Evolutionary conservation across 2,113 vertebrate genomes (phyloP), one percentile per base, ranked within the genome.

Genomic region (Hyperoodon ampullatus): DNA sequence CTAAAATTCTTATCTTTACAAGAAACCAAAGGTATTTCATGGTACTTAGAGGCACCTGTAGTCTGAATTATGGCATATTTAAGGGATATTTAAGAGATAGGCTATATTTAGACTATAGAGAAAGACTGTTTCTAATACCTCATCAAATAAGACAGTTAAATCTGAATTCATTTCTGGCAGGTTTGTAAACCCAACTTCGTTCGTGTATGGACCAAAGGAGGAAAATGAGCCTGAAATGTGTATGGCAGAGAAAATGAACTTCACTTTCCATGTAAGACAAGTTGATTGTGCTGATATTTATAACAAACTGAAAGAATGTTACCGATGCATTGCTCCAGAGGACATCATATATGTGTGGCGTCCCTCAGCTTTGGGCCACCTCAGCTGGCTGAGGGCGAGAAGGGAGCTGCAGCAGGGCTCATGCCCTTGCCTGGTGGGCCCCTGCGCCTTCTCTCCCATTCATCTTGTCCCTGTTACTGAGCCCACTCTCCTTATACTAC

Each of bases 211-310:
- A 95, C 97, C 99, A 58, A 96, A 97, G 91, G 99, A 99, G 13
- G 93, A 92, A 24, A 97, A 98, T 93, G 90, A 97, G 71, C 26
- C 93, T 12, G 96, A 97, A 88, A 95, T 24, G 0, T 99, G 99
- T 96, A 99, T 99, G 98, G 90, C 97, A 21, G 99, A 99, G 96
- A 99, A 87, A 84, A 98, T 99, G 94, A 99, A 99, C 98, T 99
- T 99, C 98, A 99, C 99, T 13, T 99, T 99, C 98, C 99, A 99
- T 72, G 99, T 99, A 99, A 98, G 98, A 88, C 70, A 93, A 87
- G 74, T 70, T 95, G 30, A 3, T 61, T 53, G 63, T 92, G 39
- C 33, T 53, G 28, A 13, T 28, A 8, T 63, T 23, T 71, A 23
- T 92, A 61, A 65, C 2, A 58, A 33, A 26, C 7, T 16, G 11